Evolutionary conservation across 2,888 invertebrate species (phyloP).

Genomic region (Phyto melanocephala): DNA sequence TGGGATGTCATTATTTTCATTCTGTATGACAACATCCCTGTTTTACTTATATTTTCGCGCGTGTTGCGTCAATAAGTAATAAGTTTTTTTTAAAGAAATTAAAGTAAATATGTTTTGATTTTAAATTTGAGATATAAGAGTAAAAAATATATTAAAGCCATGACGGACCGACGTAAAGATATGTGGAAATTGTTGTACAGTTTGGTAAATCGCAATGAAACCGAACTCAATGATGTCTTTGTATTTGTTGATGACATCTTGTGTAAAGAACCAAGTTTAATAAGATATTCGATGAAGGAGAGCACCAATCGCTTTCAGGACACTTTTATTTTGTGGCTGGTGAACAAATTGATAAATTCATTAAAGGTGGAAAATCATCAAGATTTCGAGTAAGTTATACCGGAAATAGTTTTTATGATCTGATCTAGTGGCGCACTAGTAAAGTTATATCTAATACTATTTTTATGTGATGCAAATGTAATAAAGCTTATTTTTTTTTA

Average conservation of each 20-base stretch:
- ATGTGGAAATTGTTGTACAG: conserved; percentile 76
- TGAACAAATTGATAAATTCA: conserved; percentile 71
- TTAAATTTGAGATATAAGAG: not conserved
- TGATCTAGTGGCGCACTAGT: not conserved
- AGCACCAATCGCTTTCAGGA: conserved; percentile 71
- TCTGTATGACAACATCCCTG: not conserved
- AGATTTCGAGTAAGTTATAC: conserved; percentile 59
- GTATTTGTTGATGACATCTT: conserved; percentile 73
- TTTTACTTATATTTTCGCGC: not conserved
- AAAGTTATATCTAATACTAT: not conserved
- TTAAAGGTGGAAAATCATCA: conserved; percentile 57
- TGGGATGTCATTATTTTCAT: too few relatives aligned
- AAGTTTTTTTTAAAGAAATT: not conserved
- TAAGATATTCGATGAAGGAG: conserved; percentile 69
- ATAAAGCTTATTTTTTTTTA: too few relatives aligned
- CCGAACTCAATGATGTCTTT: conserved; percentile 69
- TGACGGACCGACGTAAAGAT: conserved; percentile 74
- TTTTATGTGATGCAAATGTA: not conserved
- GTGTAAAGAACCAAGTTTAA: conserved; percentile 74
- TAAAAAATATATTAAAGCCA: not conserved
- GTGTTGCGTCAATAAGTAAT: not conserved
- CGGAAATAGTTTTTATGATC: not conserved
- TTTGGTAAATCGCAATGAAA: conserved; percentile 71
- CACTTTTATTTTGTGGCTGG: conserved; percentile 71
- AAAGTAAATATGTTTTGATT: not conserved